Base-by-base conservation (phyloP, 2,797 vertebrate genomes). In the Halcyon leucocephala region DNA sequence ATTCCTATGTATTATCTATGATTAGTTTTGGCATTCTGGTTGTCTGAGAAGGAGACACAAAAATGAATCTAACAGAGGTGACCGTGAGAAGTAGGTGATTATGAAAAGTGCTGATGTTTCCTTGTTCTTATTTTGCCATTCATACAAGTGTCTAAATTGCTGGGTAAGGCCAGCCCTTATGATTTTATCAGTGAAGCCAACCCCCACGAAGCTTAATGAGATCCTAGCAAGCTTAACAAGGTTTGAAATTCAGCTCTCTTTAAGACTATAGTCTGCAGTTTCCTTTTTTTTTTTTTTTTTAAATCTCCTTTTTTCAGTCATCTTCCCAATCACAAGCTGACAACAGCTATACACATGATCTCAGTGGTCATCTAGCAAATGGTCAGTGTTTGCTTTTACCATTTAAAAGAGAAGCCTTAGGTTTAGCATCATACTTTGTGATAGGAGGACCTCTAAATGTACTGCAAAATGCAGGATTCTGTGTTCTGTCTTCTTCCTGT, bases 141-240 rank as follows among this genome's bases (percentile, higher is more conserved):
- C 39, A 52, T 17, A 55, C 21, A 52, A 55, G 39, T 95, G 65
- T 78, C 24, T 60, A 42, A 69, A 77, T 39, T 73, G 19, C 22
- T n/a, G 33, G 18, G 35, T 66, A 73, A 77, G 25, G 48, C 24
- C n/a, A 82, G 25, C 26, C 22, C 44, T 87, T 8, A 33, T 84
- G 76, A 80, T 91, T 89, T 92, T 78, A 44, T 89, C 71, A 83
- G 46, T 86, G 76, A 89, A 83, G 14, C 62, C 72, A 78, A 19
- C 9, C 37, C 7, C 19, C 21, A 69, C 9, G 67, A 91, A 78
- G 37, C 67, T 86, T 77, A 57, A 89, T 89, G 60, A 77, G 60
- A 89, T 77, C 64, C 14, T 57, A 85, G 61, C 54, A 74, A 79
- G 41, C 16, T 71, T 71, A 90, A 72, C 24, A 86, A 73, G 29